Evolutionary conservation across 64 coral and sea anemone genomes (phyloP), one percentile per base, ranked within the genome.

Genomic region (Dendronephthya gigantea): DNA sequence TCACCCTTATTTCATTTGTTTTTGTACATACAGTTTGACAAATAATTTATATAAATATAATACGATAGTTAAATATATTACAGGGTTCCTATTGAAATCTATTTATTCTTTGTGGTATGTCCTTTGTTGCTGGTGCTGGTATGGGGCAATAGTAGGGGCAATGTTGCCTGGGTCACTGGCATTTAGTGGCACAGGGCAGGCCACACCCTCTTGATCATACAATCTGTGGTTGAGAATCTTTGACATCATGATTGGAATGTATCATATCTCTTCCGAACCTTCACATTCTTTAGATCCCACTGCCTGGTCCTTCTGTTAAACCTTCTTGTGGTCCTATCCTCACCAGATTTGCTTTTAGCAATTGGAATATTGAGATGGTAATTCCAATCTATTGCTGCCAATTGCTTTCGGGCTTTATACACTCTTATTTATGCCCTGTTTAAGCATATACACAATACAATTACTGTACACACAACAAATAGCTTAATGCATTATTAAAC

Each of bases 301-400:
- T 86, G 84, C 84, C 66, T 86, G 13, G 84, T 86, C 23, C 84
- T 35, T 41, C 66, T 25, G 29, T 85, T 85, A 30, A 56, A 85
- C 33, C n/a, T 85, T 58, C 84, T 85, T 15, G 84, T 51, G n/a
- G 31, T 55, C 2, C 52, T 85, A 35, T 85, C 84, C 19, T 59
- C 33, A 35, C 84, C 84, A 27, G 45, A 14, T 58, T 85, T 85
- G 48, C 48, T 85, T 55, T 49, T 85, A 37, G 84, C 84, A 52
- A 28, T 25, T 25, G 84, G 84, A 35, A 85, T 47, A 55, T 51
- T 58, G 33, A 85, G 10, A 52, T 85, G 84, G 50, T 30, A 85
- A 85, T 85, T 85, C 84, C 84, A 85, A 39, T 85, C 84, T 16
- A 85, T 36, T 59, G 49, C n/a, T n/a, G n/a, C n/a, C n/a, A n/a